Percentiles rank a stretch among this genome's conserved stretches.
Evolutionary conservation across 2,113 vertebrate genomes (phyloP).

Genomic region (Grus americana): DNA sequence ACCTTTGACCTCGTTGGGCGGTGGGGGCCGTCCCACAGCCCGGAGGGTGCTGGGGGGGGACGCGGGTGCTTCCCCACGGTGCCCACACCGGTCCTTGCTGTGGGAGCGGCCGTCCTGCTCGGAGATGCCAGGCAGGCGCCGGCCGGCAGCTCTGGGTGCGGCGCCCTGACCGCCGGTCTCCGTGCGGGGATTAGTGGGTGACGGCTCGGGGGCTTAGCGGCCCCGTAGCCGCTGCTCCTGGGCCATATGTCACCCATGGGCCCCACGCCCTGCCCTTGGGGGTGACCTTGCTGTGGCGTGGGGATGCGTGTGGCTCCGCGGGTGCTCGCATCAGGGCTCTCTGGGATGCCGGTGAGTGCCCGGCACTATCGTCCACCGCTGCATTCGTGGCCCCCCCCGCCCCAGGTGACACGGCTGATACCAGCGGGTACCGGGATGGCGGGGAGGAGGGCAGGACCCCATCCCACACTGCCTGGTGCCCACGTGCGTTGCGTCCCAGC

Average conservation of each 20-base stretch:
- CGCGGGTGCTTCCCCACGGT: neutral
- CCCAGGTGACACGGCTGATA: neutral
- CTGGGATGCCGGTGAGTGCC: neutral
- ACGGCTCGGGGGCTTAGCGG: slow-evolving; percentile 28
- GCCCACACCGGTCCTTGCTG: neutral
- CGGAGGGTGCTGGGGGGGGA: neutral
- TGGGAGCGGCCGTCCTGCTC: neutral
- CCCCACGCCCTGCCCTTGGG: slow-evolving; percentile 45
- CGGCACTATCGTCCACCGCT: rapidly evolving
- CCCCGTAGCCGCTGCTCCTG: neutral
- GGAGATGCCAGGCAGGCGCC: neutral
- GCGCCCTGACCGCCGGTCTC: neutral
- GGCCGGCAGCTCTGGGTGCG: neutral
- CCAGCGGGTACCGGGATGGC: rapidly evolving
- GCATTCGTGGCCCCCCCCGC: rapidly evolving
- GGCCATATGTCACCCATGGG: slow-evolving; percentile 55
- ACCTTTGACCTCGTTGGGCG: slow-evolving; percentile 10
- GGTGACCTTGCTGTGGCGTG: neutral
- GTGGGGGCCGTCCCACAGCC: neutral
- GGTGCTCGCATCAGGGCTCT: neutral
- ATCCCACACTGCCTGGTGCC: neutral
- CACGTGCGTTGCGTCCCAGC: neutral
- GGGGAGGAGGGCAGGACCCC: neutral
- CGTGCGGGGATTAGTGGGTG: neutral
- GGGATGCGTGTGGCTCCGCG: neutral